phyloP scores from a whole-genome alignment of 2,113 vertebrate species.

The Eurypyga helias region DNA sequence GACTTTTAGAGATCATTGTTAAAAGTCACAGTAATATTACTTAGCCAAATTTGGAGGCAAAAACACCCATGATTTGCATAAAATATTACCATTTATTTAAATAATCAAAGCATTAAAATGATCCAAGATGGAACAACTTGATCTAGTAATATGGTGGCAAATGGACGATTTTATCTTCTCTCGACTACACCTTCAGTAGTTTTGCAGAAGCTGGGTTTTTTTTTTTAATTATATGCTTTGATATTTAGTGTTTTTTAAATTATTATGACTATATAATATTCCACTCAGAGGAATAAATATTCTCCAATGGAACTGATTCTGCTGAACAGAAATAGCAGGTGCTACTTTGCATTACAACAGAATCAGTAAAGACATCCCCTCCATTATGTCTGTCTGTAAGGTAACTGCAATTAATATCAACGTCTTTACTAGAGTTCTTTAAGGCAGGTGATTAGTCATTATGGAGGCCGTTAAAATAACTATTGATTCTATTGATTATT shows the following conservation, averaged over 20 bases:
- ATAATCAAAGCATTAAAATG: background rate
- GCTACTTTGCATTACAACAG: constrained; percentile 11
- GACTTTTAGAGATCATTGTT: background rate
- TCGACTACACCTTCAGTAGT: background rate
- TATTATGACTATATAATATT: background rate
- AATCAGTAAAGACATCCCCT: background rate
- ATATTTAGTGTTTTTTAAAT: background rate
- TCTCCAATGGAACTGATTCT: background rate
- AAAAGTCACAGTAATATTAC: background rate
- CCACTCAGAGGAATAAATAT: background rate
- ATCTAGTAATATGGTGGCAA: background rate
- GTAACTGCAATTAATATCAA: background rate
- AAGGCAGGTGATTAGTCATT: background rate
- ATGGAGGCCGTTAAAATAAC: background rate
- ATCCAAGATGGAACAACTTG: background rate
- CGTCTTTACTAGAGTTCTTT: background rate
- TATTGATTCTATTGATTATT: constrained; percentile 14
- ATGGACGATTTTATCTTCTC: background rate
- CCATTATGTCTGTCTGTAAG: background rate
- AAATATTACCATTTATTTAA: background rate
- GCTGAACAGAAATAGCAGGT: background rate
- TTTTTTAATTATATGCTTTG: background rate
- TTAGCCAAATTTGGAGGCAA: background rate
- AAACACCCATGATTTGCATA: background rate
- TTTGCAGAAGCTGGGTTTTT: background rate